Conservation (phyloP, 2,888 invertebrate species). For the Zonitis immaculata region DNA sequence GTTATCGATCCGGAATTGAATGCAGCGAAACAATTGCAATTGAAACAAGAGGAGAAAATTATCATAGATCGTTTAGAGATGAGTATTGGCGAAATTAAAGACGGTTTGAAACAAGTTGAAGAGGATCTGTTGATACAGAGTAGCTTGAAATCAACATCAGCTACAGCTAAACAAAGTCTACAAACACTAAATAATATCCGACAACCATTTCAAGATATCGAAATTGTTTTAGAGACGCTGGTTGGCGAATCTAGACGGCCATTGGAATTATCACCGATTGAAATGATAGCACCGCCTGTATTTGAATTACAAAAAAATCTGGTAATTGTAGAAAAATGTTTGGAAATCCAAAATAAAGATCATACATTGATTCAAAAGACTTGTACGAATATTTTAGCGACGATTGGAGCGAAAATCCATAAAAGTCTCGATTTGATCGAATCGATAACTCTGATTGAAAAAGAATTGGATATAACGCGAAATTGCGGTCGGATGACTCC, state of each 20-base stretch:
- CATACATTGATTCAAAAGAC: slow-evolving; percentile 65
- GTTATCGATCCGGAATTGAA: slow-evolving; percentile 52
- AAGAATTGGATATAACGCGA: slow-evolving; percentile 42
- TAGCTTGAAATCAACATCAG: slow-evolving; percentile 61
- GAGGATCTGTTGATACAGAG: slow-evolving; percentile 62
- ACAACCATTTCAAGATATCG: slow-evolving; percentile 60
- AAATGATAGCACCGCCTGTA: slow-evolving; percentile 56
- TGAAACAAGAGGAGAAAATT: slow-evolving; percentile 40
- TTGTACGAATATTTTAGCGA: slow-evolving; percentile 62
- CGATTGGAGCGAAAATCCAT: slow-evolving; percentile 55
- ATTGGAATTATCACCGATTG: slow-evolving; percentile 54
- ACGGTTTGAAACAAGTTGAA: slow-evolving; percentile 58
- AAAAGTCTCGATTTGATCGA: slow-evolving; percentile 54
- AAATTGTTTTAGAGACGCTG: slow-evolving; percentile 54
- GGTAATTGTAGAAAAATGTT: slow-evolving; percentile 63
- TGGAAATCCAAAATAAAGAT: slow-evolving; percentile 62
- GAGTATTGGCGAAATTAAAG: slow-evolving; percentile 51
- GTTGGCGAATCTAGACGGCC: slow-evolving; percentile 51
- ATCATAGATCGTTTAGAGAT: slow-evolving; percentile 39
- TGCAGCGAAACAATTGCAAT: slow-evolving; percentile 47
- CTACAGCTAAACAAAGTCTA: slow-evolving; percentile 62
- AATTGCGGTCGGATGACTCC: slow-evolving; percentile 43
- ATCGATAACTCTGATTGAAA: slow-evolving; percentile 50
- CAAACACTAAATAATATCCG: slow-evolving; percentile 60
- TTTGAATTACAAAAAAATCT: slow-evolving; percentile 62